phyloP scores from a whole-genome alignment of 2,888 invertebrate species.

The Amorpha juglandis region DNA sequence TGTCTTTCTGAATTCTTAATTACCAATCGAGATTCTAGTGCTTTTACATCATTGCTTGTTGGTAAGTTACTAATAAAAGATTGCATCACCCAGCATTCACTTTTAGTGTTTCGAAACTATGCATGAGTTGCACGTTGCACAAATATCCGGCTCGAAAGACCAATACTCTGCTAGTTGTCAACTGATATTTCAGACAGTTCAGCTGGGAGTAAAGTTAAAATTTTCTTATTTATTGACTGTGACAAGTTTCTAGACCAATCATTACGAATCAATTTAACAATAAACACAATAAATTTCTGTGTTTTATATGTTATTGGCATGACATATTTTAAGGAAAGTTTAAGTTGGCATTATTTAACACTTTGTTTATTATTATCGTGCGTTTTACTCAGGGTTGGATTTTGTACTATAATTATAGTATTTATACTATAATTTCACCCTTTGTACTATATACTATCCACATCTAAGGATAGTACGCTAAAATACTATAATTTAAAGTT shows the following conservation, averaged over 20 bases:
- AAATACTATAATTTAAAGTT: too few species aligned
- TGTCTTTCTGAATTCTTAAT: constrained; percentile 46
- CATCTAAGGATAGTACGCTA: too few species aligned
- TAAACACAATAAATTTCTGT: too few species aligned
- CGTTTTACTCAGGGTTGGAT: too few species aligned
- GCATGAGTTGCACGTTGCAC: constrained; percentile 74
- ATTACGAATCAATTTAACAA: too few species aligned
- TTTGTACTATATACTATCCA: too few species aligned
- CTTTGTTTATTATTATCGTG: too few species aligned
- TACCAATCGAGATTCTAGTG: constrained; percentile 51
- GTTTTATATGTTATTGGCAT: too few species aligned
- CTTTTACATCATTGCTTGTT: constrained; percentile 58
- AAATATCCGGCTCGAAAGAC: constrained; percentile 73
- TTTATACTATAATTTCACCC: too few species aligned
- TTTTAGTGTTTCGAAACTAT: constrained; percentile 77
- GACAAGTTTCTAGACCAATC: too few species aligned
- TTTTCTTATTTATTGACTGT: constrained; percentile 23
- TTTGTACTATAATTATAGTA: too few species aligned
- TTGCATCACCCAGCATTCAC: constrained; percentile 76
- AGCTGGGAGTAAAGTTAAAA: constrained; percentile 33
- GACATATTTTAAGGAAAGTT: background rate
- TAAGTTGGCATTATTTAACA: too few species aligned
- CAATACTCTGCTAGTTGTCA: constrained; percentile 47
- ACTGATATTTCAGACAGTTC: constrained; percentile 47
- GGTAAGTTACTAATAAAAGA: constrained; percentile 68